A percentile compares a stretch with the other conserved stretches of the same genome.
phyloP scores from a whole-genome alignment of 2,113 vertebrate genomes.

The Ranitomeya variabilis region DNA sequence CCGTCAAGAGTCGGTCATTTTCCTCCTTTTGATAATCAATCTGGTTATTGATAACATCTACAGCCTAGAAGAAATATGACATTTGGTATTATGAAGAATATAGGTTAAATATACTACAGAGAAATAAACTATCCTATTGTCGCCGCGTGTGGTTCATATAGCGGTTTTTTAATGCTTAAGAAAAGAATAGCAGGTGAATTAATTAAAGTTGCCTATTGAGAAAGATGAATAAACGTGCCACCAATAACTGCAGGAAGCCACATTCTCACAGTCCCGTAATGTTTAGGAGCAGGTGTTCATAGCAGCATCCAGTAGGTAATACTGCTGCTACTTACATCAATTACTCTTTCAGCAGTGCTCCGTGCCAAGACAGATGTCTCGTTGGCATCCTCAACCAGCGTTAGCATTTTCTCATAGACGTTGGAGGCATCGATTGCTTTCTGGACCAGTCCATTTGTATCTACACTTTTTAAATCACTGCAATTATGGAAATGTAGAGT shows the following conservation, averaged over 20 bases:
- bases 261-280: not conserved
- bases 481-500: constrained; percentile 39
- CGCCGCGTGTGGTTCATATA: too few species aligned
- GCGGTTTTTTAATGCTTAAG: too few species aligned
- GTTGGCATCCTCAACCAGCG: constrained; percentile 81
- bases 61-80: constrained; percentile 73
- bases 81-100: not conserved
- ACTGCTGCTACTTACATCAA: constrained; percentile 77
- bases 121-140: not conserved
- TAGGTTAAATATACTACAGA: not conserved
- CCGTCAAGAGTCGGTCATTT: constrained; percentile 78
- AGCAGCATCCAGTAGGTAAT: not conserved
- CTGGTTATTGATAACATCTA: constrained; percentile 80
- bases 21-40: constrained; percentile 77
- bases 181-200: too few species aligned
- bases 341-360: constrained; percentile 80
- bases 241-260: not conserved
- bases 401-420: constrained; percentile 89
- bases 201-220: not conserved
- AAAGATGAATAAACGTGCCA: not conserved
- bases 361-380: constrained; percentile 76
- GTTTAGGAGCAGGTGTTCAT: constrained; percentile 15
- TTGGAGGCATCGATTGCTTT: constrained; percentile 91
- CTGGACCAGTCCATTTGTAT: constrained; percentile 90
- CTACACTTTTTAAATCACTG: constrained; percentile 80